phyloP scores from a whole-genome alignment of 1,140 invertebrate genomes.

The Wasmannia auropunctata region DNA sequence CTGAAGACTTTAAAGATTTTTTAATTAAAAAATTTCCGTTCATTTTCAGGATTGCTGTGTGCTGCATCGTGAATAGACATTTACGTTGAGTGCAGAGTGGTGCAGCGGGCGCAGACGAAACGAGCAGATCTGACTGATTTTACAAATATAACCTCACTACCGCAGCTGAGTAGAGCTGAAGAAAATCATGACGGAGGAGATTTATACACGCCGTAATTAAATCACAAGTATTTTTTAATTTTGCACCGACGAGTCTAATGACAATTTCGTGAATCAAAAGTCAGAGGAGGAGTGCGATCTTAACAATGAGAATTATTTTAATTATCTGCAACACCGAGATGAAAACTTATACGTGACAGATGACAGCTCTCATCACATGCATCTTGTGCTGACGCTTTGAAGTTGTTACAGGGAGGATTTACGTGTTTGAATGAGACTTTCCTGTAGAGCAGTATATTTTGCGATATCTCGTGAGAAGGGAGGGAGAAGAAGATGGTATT shows the following conservation, averaged over 20 bases:
- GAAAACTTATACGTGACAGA: not conserved
- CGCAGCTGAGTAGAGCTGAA: not conserved
- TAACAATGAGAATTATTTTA: conserved; percentile 2
- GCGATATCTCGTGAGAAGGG: not conserved
- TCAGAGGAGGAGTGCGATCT: not conserved
- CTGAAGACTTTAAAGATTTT: too few species aligned
- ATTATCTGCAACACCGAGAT: not conserved
- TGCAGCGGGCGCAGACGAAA: not conserved
- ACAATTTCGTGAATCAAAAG: not conserved
- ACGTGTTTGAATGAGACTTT: not conserved
- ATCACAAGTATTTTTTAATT: not conserved
- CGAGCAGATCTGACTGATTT: not conserved
- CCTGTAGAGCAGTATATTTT: not conserved
- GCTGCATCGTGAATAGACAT: too few species aligned
- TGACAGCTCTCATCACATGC: not conserved
- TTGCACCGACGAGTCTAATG: not conserved
- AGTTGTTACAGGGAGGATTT: not conserved
- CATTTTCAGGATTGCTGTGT: too few species aligned
- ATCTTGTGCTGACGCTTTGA: not conserved
- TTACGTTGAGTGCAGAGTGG: not conserved
- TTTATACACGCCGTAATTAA: not conserved
- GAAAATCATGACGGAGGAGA: not conserved
- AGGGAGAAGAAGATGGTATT: conserved; percentile 50
- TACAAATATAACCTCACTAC: not conserved
- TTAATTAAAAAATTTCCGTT: too few species aligned